phyloP scores from a whole-genome alignment of 2,888 invertebrate species.

The Drosophila multiciliata region DNA sequence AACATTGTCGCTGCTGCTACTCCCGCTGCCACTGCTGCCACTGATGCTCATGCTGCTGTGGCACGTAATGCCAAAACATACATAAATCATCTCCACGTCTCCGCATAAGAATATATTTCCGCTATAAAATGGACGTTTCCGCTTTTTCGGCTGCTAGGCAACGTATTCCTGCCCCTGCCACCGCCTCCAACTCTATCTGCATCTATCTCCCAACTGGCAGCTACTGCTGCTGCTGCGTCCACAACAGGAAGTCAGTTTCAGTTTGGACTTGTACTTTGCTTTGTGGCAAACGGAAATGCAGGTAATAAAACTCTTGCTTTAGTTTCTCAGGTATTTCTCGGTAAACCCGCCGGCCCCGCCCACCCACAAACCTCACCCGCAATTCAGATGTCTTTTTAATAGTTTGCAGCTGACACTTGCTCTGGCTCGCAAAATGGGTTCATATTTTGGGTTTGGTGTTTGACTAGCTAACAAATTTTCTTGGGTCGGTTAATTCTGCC shows the following conservation, averaged over 20 bases:
- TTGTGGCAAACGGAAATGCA: constrained; percentile 70
- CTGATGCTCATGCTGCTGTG: constrained; percentile 24
- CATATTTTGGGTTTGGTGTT: constrained; percentile 13
- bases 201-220: neutral
- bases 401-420: constrained; percentile 69
- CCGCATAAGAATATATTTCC: constrained; percentile 82
- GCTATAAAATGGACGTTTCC: constrained; percentile 82
- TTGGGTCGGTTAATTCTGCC: constrained; percentile 31
- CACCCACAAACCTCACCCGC: neutral
- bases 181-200: neutral
- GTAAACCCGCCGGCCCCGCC: neutral
- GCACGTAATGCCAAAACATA: constrained; percentile 76
- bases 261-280: constrained; percentile 53
- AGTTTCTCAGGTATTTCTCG: constrained; percentile 32
- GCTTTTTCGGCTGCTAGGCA: constrained; percentile 62
- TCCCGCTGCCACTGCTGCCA: constrained; percentile 1
- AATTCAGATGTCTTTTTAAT: constrained; percentile 68
- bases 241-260: constrained; percentile 74
- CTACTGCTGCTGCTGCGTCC: constrained; percentile 25
- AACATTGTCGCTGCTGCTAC: constrained; percentile 21
- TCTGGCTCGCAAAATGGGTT: constrained; percentile 13
- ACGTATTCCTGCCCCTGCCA: neutral
- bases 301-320: constrained; percentile 54
- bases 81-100: constrained; percentile 81
- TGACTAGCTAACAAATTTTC: constrained; percentile 41